Percentiles rank a stretch among this genome's conserved stretches.
These are phyloP conservation scores for Lycia hirtaria DNA, from an alignment of 2,888 invertebrate species.

Conservation along the genomic window DNA sequence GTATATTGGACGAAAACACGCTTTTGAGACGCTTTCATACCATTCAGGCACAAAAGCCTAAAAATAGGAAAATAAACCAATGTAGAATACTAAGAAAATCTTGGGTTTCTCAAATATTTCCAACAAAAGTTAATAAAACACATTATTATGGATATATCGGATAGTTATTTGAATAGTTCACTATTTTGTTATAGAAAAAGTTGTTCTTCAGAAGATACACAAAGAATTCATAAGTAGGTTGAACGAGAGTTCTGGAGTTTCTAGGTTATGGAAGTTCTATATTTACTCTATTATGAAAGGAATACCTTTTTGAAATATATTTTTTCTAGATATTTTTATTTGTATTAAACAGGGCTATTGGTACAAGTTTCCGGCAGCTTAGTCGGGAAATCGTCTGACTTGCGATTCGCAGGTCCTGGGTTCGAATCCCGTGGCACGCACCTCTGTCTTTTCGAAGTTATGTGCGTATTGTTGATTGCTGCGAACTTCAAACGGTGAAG, in stretches of 20 bases:
- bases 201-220: neutral
- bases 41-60: neutral
- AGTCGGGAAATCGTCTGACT: too few species aligned
- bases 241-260: neutral
- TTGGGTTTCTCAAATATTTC: neutral
- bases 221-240: constrained; percentile 4
- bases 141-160: constrained; percentile 2
- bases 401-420: too few species aligned
- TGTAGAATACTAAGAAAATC: neutral
- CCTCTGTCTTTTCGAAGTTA: too few species aligned
- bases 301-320: too few species aligned
- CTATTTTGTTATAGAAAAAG: neutral
- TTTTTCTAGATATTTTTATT: too few species aligned
- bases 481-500: too few species aligned
- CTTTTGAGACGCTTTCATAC: neutral
- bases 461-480: too few species aligned
- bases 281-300: neutral
- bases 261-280: neutral
- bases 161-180: neutral
- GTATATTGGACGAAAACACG: too few species aligned
- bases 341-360: too few species aligned
- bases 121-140: neutral
- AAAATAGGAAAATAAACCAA: neutral
- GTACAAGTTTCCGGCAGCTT: too few species aligned
- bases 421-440: too few species aligned